Base-by-base conservation (phyloP, 2,888 invertebrate species). In the Serrognathus titanus region DNA sequence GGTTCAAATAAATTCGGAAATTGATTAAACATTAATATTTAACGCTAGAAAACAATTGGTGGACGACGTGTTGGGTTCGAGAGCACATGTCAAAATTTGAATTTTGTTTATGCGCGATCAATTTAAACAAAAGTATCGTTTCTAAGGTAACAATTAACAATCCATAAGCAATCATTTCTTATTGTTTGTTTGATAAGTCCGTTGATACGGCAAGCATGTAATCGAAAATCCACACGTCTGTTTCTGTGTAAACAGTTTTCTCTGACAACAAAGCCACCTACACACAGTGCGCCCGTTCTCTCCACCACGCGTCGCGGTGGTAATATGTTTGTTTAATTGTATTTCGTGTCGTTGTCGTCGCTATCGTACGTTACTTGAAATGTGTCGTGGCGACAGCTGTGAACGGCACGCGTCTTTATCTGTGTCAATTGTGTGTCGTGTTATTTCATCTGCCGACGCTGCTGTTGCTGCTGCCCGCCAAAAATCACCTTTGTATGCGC, bases 371-470 rank as follows among this genome's bases (percentile, higher is more conserved):
- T 66, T 70, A 68, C 69, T 69, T 67, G 63, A 69, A 70, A 69
- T 69, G 37, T 49, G 38, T 69, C 65, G 65, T 60, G 58, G 63
- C 49, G 63, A 60, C 65, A 63, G 66, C 63, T 70, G 70, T 70
- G 63, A 61, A 59, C 69, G 71, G 73, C 76, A 75, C 75, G 74
- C 73, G 73, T 73, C 74, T 75, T 75, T 75, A 76, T 75, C 75
- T 74, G 67, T 69, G 68, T 67, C 74, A 71, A 75, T 76, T 74
- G 67, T 69, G 75, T 43, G 2, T 20, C 51, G 39, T 51, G 52
- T 75, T 75, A 71, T 74, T 75, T 76, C 75, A 76, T 75, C 76
- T 75, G 75, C 67, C 57, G 46, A 47, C 58, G 12, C 37, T 11
- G 11, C 37, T 13, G 11, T n/a, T n/a, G n/a, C 12, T 13, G 49